Evolutionary conservation across 23 tunicate species (phyloP), one percentile per base, ranked within the genome.

Genomic region (Botrylloides violaceus): DNA sequence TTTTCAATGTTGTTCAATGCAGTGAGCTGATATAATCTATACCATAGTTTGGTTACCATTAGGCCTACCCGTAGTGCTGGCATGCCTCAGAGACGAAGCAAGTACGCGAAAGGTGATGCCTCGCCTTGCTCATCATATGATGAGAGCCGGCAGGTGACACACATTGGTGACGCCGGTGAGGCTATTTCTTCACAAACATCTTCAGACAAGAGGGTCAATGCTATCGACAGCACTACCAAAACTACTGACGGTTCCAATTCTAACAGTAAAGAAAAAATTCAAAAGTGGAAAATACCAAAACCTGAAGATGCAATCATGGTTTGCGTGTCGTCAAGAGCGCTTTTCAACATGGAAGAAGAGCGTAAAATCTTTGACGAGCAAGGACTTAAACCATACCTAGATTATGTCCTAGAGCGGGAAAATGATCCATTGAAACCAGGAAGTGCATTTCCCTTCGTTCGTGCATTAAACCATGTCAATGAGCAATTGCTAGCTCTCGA

Each of bases 381-480:
- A 63, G 99, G 99, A 12, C 58, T 87, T 12, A 25, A 64, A 27
- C 72, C 72, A 20, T 95, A 87, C 59, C 66, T 87, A n/a, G 64
- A 95, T 3, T 61, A 78, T 72, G 82, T 95, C 83, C 65, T 95
- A 18, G 56, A 74, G 0, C 57, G 59, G 30, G 99, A 95, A 79
- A 68, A 95, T 64, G 65, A 34, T 25, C 96, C 99, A 32, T 36
- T 95, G 15, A 81, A 82, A 71, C 99, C 95, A 26, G 99, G 99
- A 29, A 74, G 79, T 64, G 99, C 99, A 18, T 87, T 95, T 83
- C 81, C 92, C 18, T 95, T 95, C 71, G 77, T 87, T 18, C 84
- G 85, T 58, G 92, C 92, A 22, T 18, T 84, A n/a, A 49, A 75
- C 23, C 59, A 58, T 47, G 77, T 94, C 27, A 94, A 94, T 66